Base-by-base conservation (phyloP, 2,888 invertebrate species). In the Cryptocephalus primarius region DNA sequence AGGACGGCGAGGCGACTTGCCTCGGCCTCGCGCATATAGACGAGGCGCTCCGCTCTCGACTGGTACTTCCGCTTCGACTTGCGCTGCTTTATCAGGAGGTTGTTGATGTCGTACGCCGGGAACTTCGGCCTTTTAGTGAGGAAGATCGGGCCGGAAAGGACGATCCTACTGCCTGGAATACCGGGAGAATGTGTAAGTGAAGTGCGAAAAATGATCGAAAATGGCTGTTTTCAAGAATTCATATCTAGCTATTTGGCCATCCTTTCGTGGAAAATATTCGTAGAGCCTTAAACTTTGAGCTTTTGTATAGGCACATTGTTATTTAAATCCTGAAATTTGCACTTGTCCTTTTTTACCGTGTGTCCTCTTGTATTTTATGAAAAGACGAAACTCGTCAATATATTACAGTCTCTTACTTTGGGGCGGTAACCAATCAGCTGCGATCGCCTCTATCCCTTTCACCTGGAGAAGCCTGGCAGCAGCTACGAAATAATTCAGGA, bases 381-480 rank as follows among this genome's bases (percentile, higher is more conserved):
- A 22, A 22, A 6, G 8, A 12, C 12, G 4, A 14, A 13, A 14
- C 32, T 8, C 33, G 13, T 34, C 10, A 32, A 9, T 12, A 43
- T 32, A 41, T 33, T 38, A 12, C 3, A 33, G 22, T 40, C 33
- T 11, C 10, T 31, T 43, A 40, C 22, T 22, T 22, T 22, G 22
- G 3, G 54, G 42, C 34, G 55, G 48, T 13, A 57, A 55, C 51
- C 53, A 56, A 40, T 61, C 75, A 53, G 74, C 72, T n/a, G 76
- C 76, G 3, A 79, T 71, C 60, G 74, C 75, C 12, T 77, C 75
- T 9, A 80, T 64, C 8, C 76, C 76, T 55, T 75, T 74, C 51
- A 85, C 82, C 68, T 83, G 81, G 50, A 85, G 77, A 60, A 82
- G 77, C 63, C 79, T 81, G 22, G 83, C 83, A 8, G 83, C 83